Evolutionary conservation across 1,140 invertebrate species (phyloP).

Genomic region (Popillia japonica): DNA sequence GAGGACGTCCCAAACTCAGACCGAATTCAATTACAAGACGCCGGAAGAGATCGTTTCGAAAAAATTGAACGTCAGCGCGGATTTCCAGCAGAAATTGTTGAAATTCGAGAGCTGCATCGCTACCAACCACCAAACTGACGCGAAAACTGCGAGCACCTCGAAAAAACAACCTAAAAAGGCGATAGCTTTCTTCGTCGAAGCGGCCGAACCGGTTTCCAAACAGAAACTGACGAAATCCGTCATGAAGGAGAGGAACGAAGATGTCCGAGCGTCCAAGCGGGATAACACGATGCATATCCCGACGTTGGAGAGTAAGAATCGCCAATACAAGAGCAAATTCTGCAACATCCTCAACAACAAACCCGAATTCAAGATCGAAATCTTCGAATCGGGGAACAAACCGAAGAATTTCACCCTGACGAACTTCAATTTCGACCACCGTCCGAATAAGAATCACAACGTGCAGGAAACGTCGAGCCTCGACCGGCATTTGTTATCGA

Average conservation of each 20-base stretch:
- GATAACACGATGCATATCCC: conserved; percentile 63
- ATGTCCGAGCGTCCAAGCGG: not conserved
- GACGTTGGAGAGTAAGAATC: conserved; percentile 62
- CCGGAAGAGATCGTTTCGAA: conserved; percentile 54
- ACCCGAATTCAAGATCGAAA: conserved; percentile 55
- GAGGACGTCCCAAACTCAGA: conserved; percentile 58
- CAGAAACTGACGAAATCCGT: conserved; percentile 54
- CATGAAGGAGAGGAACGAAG: conserved; percentile 39
- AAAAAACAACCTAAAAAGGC: conserved; percentile 57
- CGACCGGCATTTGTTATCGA: conserved; percentile 63
- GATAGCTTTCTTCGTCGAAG: conserved; percentile 67
- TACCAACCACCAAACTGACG: conserved; percentile 13
- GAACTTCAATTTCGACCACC: conserved; percentile 64
- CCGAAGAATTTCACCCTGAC: conserved; percentile 51
- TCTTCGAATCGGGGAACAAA: conserved; percentile 51
- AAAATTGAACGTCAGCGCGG: conserved; percentile 52
- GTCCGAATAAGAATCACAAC: conserved; percentile 62
- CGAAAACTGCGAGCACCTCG: conserved; percentile 1
- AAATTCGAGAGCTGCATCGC: conserved; percentile 56
- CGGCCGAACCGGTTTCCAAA: conserved; percentile 56
- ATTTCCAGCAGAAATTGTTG: conserved; percentile 58
- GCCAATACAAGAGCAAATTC: conserved; percentile 65
- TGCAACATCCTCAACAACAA: conserved; percentile 59
- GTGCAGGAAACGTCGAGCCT: conserved; percentile 61
- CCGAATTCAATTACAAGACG: conserved; percentile 55